Evolutionary conservation across 2,113 vertebrate species (phyloP).

Genomic region (Grallaria varia): DNA sequence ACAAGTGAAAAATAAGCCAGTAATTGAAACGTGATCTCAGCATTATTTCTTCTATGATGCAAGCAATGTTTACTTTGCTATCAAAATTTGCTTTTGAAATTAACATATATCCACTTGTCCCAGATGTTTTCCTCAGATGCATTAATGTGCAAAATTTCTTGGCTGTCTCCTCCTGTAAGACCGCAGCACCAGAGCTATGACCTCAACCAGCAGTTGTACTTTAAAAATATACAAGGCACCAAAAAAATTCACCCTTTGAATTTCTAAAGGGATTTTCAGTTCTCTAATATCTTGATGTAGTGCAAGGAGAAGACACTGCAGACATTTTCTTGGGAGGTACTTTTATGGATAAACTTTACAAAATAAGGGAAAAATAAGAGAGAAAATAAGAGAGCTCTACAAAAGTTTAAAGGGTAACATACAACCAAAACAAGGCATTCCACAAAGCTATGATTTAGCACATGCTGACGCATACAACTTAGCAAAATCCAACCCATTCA

Average conservation of each 20-base stretch:
- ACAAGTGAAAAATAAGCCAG: neutral
- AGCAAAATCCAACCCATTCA: neutral
- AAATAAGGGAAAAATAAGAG: neutral
- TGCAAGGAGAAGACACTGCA: neutral
- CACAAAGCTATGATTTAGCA: neutral
- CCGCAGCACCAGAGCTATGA: neutral
- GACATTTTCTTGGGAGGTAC: neutral
- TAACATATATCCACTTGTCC: neutral
- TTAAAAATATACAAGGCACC: neutral
- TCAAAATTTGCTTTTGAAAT: neutral
- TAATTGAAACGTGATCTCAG: neutral
- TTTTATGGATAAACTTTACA: neutral
- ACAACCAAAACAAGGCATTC: neutral
- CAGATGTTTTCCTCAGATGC: neutral
- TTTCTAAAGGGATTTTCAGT: neutral
- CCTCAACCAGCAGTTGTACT: neutral
- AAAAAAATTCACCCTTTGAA: neutral
- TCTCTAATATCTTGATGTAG: neutral
- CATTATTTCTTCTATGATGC: neutral
- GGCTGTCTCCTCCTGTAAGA: neutral
- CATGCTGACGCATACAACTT: neutral
- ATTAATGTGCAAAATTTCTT: neutral
- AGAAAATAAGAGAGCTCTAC: neutral
- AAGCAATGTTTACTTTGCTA: neutral
- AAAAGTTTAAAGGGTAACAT: neutral